phyloP scores from a whole-genome alignment of 2,113 vertebrate genomes.

The Lophura nycthemera region DNA sequence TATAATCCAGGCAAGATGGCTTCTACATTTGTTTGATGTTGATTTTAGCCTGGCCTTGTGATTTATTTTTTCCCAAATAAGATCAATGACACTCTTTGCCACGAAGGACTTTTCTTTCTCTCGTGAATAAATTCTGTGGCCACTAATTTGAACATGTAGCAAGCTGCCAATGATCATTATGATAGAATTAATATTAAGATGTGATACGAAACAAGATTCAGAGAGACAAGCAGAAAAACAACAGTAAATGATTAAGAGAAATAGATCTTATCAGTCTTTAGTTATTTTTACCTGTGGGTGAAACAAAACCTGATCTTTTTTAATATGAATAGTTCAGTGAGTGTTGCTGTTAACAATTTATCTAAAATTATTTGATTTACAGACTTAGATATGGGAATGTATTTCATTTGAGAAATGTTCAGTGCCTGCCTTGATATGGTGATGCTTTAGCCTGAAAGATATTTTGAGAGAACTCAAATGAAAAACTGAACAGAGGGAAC shows the following conservation, averaged over 20 bases:
- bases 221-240: not conserved
- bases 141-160: not conserved
- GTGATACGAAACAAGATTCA: not conserved
- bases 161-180: not conserved
- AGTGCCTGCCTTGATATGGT: not conserved
- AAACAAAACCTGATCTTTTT: not conserved
- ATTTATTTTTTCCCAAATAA: conserved; percentile 8
- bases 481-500: not conserved
- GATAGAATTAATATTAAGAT: not conserved
- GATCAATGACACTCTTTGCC: not conserved
- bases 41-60: not conserved
- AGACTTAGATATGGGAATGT: not conserved
- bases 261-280: not conserved
- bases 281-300: not conserved
- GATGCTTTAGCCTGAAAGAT: not conserved
- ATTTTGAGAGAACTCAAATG: not conserved
- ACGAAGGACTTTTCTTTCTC: not conserved
- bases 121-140: not conserved
- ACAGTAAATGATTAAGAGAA: not conserved
- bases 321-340: not conserved
- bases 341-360: not conserved
- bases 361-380: not conserved
- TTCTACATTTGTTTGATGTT: not conserved
- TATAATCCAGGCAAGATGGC: conserved; percentile 15
- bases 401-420: not conserved